A percentile compares a stretch with the other conserved stretches of the same genome.
These are phyloP conservation scores for Agriopis aurantiaria DNA, from an alignment of 2,888 invertebrate genomes.

Conservation along the genomic window DNA sequence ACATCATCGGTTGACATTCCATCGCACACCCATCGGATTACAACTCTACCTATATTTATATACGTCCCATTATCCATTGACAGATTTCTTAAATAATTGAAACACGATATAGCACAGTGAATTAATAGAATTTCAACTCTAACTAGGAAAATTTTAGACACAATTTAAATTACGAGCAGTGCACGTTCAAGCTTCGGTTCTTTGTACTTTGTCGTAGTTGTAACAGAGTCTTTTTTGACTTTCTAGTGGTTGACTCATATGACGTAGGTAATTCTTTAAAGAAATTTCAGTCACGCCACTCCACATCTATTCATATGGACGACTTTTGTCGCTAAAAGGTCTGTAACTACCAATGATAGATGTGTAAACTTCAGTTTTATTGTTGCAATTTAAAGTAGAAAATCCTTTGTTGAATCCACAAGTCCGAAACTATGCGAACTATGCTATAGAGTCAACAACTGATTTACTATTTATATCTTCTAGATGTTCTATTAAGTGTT, in stretches of 20 bases:
- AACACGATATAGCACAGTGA: slow-evolving; percentile 67
- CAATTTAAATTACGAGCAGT: slow-evolving; percentile 60
- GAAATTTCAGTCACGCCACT: slow-evolving; percentile 78
- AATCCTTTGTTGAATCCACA: slow-evolving; percentile 44
- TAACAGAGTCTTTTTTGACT: slow-evolving; percentile 65
- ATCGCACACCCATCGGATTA: slow-evolving; percentile 57
- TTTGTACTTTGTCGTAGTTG: slow-evolving; percentile 62
- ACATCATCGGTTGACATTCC: slow-evolving; percentile 75
- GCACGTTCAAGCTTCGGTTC: slow-evolving; percentile 61
- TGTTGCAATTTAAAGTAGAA: slow-evolving; percentile 51
- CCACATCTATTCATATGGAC: slow-evolving; percentile 67
- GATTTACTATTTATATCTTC: slow-evolving; percentile 76
- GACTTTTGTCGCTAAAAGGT: slow-evolving; percentile 61
- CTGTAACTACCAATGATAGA: slow-evolving; percentile 40
- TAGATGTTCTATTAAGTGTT: slow-evolving; percentile 69
- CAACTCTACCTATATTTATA: slow-evolving; percentile 62
- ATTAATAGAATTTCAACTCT: slow-evolving; percentile 69
- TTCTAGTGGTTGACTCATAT: slow-evolving; percentile 54
- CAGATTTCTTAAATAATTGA: slow-evolving; percentile 70
- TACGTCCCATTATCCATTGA: slow-evolving; percentile 69
- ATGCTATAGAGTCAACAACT: slow-evolving; percentile 66
- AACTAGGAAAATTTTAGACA: slow-evolving; percentile 54
- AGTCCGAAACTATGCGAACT: slow-evolving; percentile 47
- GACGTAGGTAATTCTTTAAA: slow-evolving; percentile 62
- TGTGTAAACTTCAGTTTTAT: slow-evolving; percentile 57